Percentiles rank a stretch among this genome's conserved stretches.
Evolutionary conservation across 1,140 invertebrate genomes (phyloP).

Genomic region (Drosophila nasuta): DNA sequence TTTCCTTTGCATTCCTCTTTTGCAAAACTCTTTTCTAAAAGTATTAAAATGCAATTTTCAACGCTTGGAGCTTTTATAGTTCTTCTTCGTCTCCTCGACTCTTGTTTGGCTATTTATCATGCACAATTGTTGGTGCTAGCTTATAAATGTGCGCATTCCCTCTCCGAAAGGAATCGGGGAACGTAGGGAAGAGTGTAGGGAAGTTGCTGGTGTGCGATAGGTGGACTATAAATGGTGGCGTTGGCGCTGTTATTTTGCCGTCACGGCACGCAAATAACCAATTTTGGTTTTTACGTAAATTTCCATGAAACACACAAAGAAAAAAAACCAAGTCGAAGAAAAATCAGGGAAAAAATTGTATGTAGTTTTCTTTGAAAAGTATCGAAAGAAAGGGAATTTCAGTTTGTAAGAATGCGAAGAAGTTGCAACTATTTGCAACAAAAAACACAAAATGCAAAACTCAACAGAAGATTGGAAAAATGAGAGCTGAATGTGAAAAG

Average conservation of each 20-base stretch:
- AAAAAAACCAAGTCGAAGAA: neutral
- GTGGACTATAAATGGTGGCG: slow-evolving; percentile 2
- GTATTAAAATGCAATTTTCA: slow-evolving; percentile 76
- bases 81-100: slow-evolving; percentile 33
- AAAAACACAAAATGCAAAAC: neutral
- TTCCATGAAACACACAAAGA: slow-evolving; percentile 4
- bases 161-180: neutral
- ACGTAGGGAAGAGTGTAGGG: neutral
- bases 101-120: slow-evolving; percentile 68
- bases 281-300: slow-evolving; percentile 60
- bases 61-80: slow-evolving; percentile 54
- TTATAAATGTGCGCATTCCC: slow-evolving; percentile 21
- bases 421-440: neutral
- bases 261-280: slow-evolving; percentile 71
- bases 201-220: neutral
- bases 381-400: neutral
- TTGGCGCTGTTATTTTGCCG: slow-evolving; percentile 16
- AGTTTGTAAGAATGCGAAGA: neutral
- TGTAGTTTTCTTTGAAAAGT: slow-evolving; percentile 42
- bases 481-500: no score
- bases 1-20: neutral
- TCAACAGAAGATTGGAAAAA: neutral
- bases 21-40: slow-evolving; percentile 38
- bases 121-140: slow-evolving; percentile 59
- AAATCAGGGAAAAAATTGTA: slow-evolving; percentile 32